Base-by-base conservation (phyloP, 2,888 invertebrate species). In the Callyntrura guangdongensis region DNA sequence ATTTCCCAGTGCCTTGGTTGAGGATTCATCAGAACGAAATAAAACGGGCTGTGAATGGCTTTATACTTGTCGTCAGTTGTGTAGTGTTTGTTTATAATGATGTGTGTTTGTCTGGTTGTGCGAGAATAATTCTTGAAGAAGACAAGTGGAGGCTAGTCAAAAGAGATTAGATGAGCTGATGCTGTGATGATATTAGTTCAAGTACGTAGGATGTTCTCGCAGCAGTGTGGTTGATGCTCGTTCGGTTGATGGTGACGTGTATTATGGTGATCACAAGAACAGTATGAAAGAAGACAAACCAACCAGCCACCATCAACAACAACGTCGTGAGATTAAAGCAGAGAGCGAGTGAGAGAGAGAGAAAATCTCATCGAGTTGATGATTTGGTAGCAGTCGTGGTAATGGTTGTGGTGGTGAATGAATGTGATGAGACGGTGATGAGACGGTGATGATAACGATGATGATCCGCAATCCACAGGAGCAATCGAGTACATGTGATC, bases 401-500 rank as follows among this genome's bases (percentile, higher is more conserved):
- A 61, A 64, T 56, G 83, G 61, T 67, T 61, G 61, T 83, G 72
- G 64, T 61, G 77, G 79, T 86, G 86, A 86, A 64, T 86, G 86
- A 79, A 86, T 86, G 86, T 67, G 64, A 86, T 86, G 86, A 11
- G 74, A 85, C 74, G 85, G 25, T 69, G 67, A 12, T 67, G n/a
- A n/a, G n/a, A n/a, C n/a, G n/a, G n/a, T n/a, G n/a, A n/a, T n/a
- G n/a, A n/a, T n/a, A n/a, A n/a, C n/a, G 67, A 36, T 36, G 64
- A 85, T 86, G 74, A 86, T 86, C 86, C 86, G 20, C 77, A 77
- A 89, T 89, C 89, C 89, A 84, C 89, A 89, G 89, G 89, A 89
- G 89, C 89, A 89, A 89, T 89, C 84, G 82, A 89, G 25, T 89
- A 89, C 89, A 89, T 89, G 89, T 89, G 83, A 89, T 89, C 89